Evolutionary conservation across 2,797 vertebrate species (phyloP), one percentile per base, ranked within the genome.

Genomic region (Hemibagrus guttatus): DNA sequence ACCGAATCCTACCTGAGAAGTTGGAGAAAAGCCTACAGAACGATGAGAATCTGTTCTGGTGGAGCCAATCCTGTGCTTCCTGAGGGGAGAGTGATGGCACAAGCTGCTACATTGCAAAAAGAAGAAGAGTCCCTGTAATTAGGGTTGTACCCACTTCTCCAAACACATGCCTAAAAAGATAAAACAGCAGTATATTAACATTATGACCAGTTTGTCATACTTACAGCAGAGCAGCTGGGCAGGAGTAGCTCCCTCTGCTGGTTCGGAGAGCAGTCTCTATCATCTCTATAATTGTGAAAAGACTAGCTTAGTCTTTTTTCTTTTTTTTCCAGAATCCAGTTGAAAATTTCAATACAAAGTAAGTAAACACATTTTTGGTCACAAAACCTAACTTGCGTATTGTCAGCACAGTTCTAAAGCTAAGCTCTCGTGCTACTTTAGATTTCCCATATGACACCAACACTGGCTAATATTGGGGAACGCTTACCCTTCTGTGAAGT

Each of bases 51-150:
- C 97, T 94, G 93, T 98, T 96, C 68, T 93, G 96, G 87, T 97
- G 95, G 83, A 99, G 96, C 98, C 98, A 99, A 92, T 97, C 96
- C 95, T 97, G 98, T 84, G 96, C 96, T 54, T 98, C 97, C 94
- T 97, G 97, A 88, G 94, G 97, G 85, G 96, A 96, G 90, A 96
- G 95, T 19, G 96, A 96, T 2, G 97, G 96, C 93, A 97, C 95
- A 89, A 98, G 96, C 94, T 96, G 95, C 97, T 99, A 94, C 89
- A 92, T 94, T 95, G 94, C 95, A 96, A 95, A 97, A 94, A 96
- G 92, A 95, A 96, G 93, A 96, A 94, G 94, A 95, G 93, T 89
- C 91, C 92, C 92, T 95, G 93, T 95, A 93, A 92, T 94, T 91
- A 94, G 94, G 83, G 88, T 89, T 94, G 91, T 93, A 94, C 91